Conservation (phyloP, 2,113 vertebrate species). For the Silurus glanis region DNA sequence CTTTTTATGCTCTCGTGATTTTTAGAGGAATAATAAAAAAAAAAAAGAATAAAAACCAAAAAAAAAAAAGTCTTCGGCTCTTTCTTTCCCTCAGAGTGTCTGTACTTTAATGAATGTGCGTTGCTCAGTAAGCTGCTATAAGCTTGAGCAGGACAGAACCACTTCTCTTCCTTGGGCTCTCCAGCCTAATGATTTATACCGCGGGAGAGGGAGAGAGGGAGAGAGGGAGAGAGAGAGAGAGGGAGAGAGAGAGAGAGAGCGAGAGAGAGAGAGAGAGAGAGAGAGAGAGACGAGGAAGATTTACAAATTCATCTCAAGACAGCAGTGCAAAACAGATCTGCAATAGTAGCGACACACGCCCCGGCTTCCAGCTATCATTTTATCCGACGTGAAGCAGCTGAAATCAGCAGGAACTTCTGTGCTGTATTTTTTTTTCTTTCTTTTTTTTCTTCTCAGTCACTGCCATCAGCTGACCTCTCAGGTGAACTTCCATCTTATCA, state of each 20-base stretch:
- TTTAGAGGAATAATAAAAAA: background rate
- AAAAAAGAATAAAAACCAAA: background rate
- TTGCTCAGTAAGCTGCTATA: constrained; percentile 3
- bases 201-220: background rate
- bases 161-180: background rate
- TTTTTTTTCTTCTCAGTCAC: too few species aligned
- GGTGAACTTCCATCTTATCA: constrained; percentile 19
- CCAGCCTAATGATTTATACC: background rate
- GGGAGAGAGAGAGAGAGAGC: background rate
- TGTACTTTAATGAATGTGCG: background rate
- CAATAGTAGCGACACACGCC: background rate
- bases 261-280: background rate
- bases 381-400: background rate
- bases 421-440: background rate
- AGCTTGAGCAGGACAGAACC: background rate
- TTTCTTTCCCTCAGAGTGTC: background rate
- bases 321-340: constrained; percentile 7
- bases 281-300: background rate
- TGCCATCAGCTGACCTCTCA: background rate
- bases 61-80: background rate
- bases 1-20: background rate
- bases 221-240: constrained; percentile 1
- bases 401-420: background rate
- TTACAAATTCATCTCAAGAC: constrained; percentile 10
- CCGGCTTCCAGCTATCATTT: background rate